A percentile compares a stretch with the other conserved stretches of the same genome.
Conservation (phyloP, 2,113 vertebrate species). For the Puffinus mauretanicus region DNA sequence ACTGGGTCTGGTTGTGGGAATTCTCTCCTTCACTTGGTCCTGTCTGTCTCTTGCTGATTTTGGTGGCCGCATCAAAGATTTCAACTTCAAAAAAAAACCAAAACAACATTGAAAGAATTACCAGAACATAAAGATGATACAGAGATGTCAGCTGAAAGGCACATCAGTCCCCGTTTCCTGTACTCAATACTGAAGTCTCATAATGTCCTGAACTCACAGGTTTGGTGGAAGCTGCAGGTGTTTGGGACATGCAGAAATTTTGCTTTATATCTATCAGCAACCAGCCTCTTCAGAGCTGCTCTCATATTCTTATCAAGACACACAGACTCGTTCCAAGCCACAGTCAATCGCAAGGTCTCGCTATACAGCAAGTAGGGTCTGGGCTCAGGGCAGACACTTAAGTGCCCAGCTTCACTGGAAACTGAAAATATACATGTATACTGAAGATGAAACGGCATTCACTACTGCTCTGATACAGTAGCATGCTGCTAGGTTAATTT, state of each 20-base stretch:
- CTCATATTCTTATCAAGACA: background rate
- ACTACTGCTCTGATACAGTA: background rate
- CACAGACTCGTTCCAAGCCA: background rate
- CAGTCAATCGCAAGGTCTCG: background rate
- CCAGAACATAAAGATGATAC: background rate
- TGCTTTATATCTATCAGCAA: background rate
- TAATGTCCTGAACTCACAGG: background rate
- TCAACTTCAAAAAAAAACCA: constrained; percentile 74
- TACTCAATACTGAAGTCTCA: background rate
- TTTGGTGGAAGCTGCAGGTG: background rate
- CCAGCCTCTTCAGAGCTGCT: background rate
- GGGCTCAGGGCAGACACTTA: background rate
- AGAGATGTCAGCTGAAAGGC: background rate
- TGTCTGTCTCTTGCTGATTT: constrained; percentile 51
- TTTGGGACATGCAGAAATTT: background rate
- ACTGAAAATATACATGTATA: background rate
- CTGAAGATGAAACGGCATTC: background rate
- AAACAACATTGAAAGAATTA: background rate
- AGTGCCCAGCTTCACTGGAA: background rate
- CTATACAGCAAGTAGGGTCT: background rate
- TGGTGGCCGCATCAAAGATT: constrained; percentile 86
- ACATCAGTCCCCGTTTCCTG: background rate
- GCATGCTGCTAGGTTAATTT: background rate
- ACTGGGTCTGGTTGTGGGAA: background rate
- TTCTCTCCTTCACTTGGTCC: background rate